Evolutionary conservation across 2,797 vertebrate species (phyloP), one percentile per base, ranked within the genome.

Genomic region (Antennarius maculatus): DNA sequence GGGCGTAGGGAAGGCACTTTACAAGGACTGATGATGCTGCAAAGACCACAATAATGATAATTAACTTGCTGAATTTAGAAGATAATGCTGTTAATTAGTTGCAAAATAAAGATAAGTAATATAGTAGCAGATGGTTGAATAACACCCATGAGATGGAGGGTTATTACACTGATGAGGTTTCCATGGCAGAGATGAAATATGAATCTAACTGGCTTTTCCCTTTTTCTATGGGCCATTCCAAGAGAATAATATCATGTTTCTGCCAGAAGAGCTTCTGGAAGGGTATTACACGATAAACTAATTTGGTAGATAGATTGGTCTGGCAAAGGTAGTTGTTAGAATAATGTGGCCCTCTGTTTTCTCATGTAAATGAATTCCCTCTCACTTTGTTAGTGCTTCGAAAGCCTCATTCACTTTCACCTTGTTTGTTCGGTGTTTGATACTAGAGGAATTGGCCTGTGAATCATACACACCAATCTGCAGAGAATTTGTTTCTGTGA

Each of bases 61-160:
- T 99, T 99, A 99, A 98, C 97, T 98, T 97, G 97, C 97, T 98
- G 97, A 98, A 99, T 99, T 99, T 98, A 98, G 97, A 98, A 98
- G 97, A 99, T 99, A 98, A 99, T 99, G 96, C 97, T 99, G 97
- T 98, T 99, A 99, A 99, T 99, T 99, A 99, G 97, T 99, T 98
- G 95, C 96, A 98, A 98, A 98, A 98, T 99, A 99, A 99, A 99
- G 97, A 99, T 98, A 98, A 98, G 97, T 98, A 98, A 97, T 97
- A 98, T 95, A 96, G 95, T 92, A 95, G 97, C 97, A 99, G 97
- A 99, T 99, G 97, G 97, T 96, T 94, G 93, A 93, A 97, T 95
- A 98, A 97, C 94, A 96, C 97, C 96, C 97, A 95, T 92, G 97
- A 99, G 97, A 96, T 96, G 94, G 91, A 96, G 96, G 96, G 96